Evolutionary conservation across 2,113 vertebrate genomes (phyloP).

Genomic region (Garra rufa): DNA sequence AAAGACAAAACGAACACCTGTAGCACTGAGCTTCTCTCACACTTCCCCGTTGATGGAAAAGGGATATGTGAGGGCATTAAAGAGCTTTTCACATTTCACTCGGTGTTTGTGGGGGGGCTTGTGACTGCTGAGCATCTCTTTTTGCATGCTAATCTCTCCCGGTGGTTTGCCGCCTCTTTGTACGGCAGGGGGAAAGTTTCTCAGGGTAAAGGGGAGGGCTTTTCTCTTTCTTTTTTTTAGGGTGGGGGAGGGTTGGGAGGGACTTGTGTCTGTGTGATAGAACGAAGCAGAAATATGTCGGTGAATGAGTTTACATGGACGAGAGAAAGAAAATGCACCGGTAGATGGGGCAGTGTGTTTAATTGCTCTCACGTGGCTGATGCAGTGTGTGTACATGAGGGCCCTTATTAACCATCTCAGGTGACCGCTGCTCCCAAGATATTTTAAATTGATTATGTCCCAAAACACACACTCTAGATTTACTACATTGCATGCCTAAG

Average conservation of each 20-base stretch:
- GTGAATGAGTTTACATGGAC: neutral
- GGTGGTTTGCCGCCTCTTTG: conserved; percentile 21
- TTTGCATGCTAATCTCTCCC: conserved; percentile 42
- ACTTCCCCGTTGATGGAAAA: conserved; percentile 38
- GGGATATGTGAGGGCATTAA: conserved; percentile 37
- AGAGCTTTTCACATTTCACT: conserved; percentile 36
- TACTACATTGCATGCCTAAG: neutral
- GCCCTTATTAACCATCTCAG: conserved; percentile 13
- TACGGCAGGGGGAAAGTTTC: conserved; percentile 4
- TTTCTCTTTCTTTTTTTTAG: conserved; percentile 19
- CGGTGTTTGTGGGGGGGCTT: conserved; percentile 10
- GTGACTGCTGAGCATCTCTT: conserved; percentile 38
- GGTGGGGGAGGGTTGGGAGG: conserved; percentile 22
- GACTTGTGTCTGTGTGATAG: neutral
- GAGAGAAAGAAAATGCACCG: neutral
- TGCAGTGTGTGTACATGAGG: neutral
- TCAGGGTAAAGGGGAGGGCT: conserved; percentile 1
- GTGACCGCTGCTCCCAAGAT: conserved; percentile 2
- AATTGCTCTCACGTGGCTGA: neutral
- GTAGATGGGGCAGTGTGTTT: neutral
- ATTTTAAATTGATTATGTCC: conserved; percentile 17
- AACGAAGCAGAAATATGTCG: neutral
- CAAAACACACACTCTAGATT: neutral
- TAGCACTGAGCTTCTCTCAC: neutral
- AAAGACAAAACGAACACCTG: conserved; percentile 33